These are phyloP conservation scores for Sylvia atricapilla DNA, from an alignment of 2,113 vertebrate genomes.

Conservation along the genomic window DNA sequence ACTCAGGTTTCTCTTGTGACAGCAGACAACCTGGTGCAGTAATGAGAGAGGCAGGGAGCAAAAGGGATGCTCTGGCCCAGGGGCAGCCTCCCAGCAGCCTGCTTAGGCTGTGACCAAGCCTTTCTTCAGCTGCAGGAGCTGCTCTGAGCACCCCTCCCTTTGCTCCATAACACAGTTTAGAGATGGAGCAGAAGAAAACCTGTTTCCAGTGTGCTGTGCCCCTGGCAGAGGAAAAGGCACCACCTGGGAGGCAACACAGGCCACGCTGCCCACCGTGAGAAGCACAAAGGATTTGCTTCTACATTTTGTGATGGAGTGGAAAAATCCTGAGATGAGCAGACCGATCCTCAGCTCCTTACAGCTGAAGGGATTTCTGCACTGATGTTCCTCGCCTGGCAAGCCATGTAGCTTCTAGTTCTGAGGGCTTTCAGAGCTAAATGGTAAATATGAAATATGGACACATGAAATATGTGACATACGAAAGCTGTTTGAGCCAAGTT, in stretches of 20 bases:
- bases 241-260: rapidly evolving
- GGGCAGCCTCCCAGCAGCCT: background rate
- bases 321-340: background rate
- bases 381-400: background rate
- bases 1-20: background rate
- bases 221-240: background rate
- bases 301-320: background rate
- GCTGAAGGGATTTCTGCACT: background rate
- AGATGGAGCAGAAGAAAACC: background rate
- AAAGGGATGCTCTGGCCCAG: rapidly evolving
- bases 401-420: background rate
- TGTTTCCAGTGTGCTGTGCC: rapidly evolving
- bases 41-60: background rate
- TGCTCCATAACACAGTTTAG: rapidly evolving
- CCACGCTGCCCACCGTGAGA: rapidly evolving
- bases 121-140: background rate
- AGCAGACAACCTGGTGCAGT: background rate
- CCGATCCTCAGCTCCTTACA: rapidly evolving
- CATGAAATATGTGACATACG: background rate
- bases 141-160: background rate
- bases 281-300: background rate
- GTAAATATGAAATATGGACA: background rate
- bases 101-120: background rate
- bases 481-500: background rate
- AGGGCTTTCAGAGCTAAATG: background rate